Evolutionary conservation across 2,797 vertebrate genomes (phyloP).

Genomic region (Coccyzus lansbergi): DNA sequence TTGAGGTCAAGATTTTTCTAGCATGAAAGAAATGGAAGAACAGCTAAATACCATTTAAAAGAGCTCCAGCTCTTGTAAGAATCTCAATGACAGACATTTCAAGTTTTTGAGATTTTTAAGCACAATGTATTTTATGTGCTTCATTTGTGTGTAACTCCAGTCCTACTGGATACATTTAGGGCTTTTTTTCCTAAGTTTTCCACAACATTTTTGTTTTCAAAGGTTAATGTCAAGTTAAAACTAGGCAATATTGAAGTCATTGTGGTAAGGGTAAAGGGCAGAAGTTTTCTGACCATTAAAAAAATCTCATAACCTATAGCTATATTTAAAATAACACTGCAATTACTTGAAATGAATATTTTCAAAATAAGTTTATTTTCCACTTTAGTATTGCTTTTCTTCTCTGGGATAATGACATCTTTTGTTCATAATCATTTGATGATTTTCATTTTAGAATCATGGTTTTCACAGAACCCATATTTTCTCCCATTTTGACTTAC

Average conservation of each 20-base stretch:
- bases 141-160: neutral
- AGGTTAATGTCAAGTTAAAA: neutral
- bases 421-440: fast-evolving
- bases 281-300: neutral
- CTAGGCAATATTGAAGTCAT: neutral
- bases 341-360: neutral
- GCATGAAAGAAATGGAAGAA: neutral
- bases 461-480: neutral
- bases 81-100: neutral
- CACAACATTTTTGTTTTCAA: neutral
- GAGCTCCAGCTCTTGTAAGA: neutral
- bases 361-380: neutral
- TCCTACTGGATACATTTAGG: neutral
- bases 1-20: neutral
- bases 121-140: fast-evolving
- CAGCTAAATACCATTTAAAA: neutral
- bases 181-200: neutral
- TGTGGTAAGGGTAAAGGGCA: too few species aligned
- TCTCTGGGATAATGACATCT: neutral
- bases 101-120: neutral
- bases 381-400: fast-evolving
- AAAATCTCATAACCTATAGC: neutral
- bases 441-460: fast-evolving
- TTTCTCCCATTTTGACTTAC: neutral
- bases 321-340: neutral